phyloP scores from a whole-genome alignment of 2,888 invertebrate species.

The Seira musarum region DNA sequence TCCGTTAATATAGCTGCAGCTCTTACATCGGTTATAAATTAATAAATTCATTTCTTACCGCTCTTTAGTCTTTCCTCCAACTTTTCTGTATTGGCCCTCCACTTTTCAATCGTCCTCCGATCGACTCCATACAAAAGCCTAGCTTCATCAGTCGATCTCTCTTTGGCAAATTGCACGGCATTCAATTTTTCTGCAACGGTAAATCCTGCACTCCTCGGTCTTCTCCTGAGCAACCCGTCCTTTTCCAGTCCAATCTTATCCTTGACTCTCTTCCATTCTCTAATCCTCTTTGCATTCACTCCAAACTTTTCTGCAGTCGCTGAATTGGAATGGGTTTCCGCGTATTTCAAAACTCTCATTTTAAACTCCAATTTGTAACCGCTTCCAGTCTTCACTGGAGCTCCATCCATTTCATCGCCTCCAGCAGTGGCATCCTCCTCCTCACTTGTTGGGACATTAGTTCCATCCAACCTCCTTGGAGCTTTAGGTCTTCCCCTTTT shows the following conservation, averaged over 20 bases:
- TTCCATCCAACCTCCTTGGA: not conserved
- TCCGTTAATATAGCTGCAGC: too few species aligned
- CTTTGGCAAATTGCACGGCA: conserved; percentile 28
- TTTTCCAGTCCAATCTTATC: conserved; percentile 38
- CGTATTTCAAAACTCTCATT: conserved; percentile 33
- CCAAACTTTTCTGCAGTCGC: conserved; percentile 36
- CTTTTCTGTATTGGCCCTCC: conserved; percentile 43
- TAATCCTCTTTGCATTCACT: conserved; percentile 15
- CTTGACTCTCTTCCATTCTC: conserved; percentile 33
- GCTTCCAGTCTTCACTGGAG: not conserved
- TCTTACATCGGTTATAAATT: not conserved
- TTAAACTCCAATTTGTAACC: conserved; percentile 36
- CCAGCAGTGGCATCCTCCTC: too few species aligned
- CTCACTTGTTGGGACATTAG: not conserved
- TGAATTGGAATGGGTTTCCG: conserved; percentile 29
- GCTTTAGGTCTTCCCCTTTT: not conserved
- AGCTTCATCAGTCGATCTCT: conserved; percentile 40
- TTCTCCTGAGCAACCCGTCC: too few species aligned
- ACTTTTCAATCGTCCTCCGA: conserved; percentile 42
- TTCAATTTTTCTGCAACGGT: conserved; percentile 50
- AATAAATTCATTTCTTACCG: conserved; percentile 4
- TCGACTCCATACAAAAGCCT: conserved; percentile 44
- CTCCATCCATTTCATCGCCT: not conserved
- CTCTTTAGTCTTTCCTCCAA: conserved; percentile 15
- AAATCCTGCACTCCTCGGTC: conserved; percentile 31